A percentile compares a stretch with the other conserved stretches of the same genome.
phyloP scores from a whole-genome alignment of 2,888 invertebrate genomes.

The Patella caerulea region DNA sequence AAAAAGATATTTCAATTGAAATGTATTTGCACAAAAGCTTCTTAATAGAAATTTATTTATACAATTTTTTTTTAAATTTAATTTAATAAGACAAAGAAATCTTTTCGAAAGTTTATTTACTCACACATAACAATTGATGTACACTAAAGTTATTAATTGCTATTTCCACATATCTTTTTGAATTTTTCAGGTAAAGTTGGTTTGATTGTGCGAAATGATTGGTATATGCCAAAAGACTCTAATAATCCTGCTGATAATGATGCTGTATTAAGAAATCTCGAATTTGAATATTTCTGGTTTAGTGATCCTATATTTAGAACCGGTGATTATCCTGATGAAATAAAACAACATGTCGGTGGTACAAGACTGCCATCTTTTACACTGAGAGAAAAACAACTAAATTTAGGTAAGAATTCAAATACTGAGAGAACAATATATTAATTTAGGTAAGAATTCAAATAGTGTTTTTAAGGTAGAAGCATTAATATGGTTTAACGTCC shows the following conservation, averaged over 20 bases:
- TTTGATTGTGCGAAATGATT: slow-evolving; percentile 35
- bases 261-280: slow-evolving; percentile 34
- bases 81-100: too few relatives aligned
- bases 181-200: slow-evolving; percentile 39
- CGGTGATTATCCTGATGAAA: slow-evolving; percentile 73
- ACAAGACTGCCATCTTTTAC: slow-evolving; percentile 53
- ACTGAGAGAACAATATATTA: slow-evolving; percentile 29
- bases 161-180: too few relatives aligned
- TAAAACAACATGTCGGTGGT: slow-evolving; percentile 29
- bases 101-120: too few relatives aligned
- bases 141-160: too few relatives aligned
- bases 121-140: too few relatives aligned
- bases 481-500: too few relatives aligned
- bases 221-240: slow-evolving; percentile 30
- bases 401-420: slow-evolving; percentile 37
- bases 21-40: too few relatives aligned
- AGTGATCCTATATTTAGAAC: slow-evolving; percentile 50
- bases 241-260: slow-evolving; percentile 39
- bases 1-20: too few relatives aligned
- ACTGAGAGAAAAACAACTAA: slow-evolving; percentile 43
- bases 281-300: slow-evolving; percentile 54
- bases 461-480: too few relatives aligned
- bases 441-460: neutral
- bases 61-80: too few relatives aligned
- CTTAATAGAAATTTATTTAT: too few relatives aligned